Conservation (phyloP, 2,797 vertebrate species). For the Syngnathus rostellatus region DNA sequence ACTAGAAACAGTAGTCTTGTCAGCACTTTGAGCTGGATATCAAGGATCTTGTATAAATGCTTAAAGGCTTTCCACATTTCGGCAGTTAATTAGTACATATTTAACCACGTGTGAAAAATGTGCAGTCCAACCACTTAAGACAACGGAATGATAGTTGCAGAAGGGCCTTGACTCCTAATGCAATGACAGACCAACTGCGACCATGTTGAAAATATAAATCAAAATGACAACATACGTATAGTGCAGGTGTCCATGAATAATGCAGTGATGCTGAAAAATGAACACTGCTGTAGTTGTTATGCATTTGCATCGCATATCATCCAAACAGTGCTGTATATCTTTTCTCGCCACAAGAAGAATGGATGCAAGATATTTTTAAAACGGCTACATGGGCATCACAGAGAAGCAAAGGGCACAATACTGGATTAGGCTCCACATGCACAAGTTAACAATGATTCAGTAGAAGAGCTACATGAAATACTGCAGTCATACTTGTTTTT, state of each 20-base stretch:
- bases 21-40: not conserved
- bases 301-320: conserved; percentile 2
- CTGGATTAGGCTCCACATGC: not conserved
- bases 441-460: not conserved
- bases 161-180: conserved; percentile 5
- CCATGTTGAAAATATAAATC: conserved; percentile 26
- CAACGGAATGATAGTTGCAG: not conserved
- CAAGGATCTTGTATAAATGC: not conserved
- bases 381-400: not conserved
- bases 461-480: not conserved
- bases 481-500: not conserved
- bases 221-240: conserved; percentile 20
- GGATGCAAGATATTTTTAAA: not conserved
- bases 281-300: conserved; percentile 8
- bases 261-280: conserved; percentile 28
- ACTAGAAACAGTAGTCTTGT: not conserved
- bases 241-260: conserved; percentile 29
- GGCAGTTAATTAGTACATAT: conserved; percentile 29
- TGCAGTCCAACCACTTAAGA: conserved; percentile 7
- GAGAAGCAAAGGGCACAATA: not conserved
- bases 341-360: not conserved
- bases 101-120: conserved; percentile 26
- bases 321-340: not conserved
- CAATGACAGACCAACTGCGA: conserved; percentile 9
- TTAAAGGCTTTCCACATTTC: conserved; percentile 1